Conservation (phyloP, 2,888 invertebrate genomes). For the Phania funesta region DNA sequence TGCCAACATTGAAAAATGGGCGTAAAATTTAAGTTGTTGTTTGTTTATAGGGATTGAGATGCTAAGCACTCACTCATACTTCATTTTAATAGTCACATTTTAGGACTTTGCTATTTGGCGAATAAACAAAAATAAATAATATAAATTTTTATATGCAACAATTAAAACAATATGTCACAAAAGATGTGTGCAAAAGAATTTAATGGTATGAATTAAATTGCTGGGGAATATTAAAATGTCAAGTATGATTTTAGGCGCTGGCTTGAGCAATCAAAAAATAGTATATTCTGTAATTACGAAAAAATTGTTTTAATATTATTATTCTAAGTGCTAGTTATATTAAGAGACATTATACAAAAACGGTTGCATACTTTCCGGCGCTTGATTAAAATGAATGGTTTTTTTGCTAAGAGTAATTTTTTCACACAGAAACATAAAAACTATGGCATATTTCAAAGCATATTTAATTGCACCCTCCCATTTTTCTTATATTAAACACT, state of each 20-base stretch:
- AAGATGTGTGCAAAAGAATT: too few species aligned
- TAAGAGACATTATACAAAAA: too few species aligned
- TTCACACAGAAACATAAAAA: not conserved
- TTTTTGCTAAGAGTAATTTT: not conserved
- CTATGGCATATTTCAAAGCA: constrained; percentile 9
- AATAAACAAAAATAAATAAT: not conserved
- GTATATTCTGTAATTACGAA: too few species aligned
- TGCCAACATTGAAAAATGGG: constrained; percentile 20
- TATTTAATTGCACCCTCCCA: not conserved
- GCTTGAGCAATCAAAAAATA: not conserved
- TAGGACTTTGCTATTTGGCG: constrained; percentile 30
- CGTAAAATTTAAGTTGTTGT: constrained; percentile 27
- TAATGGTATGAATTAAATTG: constrained; percentile 31
- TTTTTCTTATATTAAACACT: constrained; percentile 23
- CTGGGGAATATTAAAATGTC: not conserved
- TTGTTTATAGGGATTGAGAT: constrained; percentile 20
- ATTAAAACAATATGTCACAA: constrained; percentile 56
- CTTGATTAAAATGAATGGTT: too few species aligned
- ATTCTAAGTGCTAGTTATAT: too few species aligned
- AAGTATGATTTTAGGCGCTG: not conserved
- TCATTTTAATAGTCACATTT: constrained; percentile 39
- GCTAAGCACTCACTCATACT: constrained; percentile 40
- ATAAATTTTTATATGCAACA: constrained; percentile 59
- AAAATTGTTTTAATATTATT: too few species aligned
- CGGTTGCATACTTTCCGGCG: too few species aligned